Evolutionary conservation across 2,888 invertebrate genomes (phyloP), one percentile per base, ranked within the genome.

Genomic region (Adela reaumurella): DNA sequence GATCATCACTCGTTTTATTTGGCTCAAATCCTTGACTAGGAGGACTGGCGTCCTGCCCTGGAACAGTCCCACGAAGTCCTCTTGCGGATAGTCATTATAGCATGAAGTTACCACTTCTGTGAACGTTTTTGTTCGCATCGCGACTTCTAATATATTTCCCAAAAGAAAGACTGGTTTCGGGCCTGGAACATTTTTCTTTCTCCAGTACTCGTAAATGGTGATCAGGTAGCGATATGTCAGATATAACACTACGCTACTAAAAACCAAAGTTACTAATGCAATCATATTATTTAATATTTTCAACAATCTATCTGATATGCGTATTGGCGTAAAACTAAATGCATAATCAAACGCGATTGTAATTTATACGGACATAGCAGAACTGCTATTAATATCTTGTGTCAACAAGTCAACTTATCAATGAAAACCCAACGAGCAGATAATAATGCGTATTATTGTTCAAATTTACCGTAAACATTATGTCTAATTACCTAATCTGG

Each of bases 21-120:
- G 45, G 6, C 71, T 68, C 18, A 67, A 55, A 51, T 72, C 70
- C n/a, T 63, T 56, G n/a, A 72, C 51, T 2, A 70, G 43, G 11
- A 71, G 42, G 43, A 56, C 54, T 0, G 68, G 70, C 3, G 59
- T 59, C 0, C 62, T 63, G 59, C 66, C 61, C 50, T 64, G 62
- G 24, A 61, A 70, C 0, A 68, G 8, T 1, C 71, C 71, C 1
- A 71, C 61, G 1, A 68, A 56, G 56, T 67, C 68, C 51, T 68
- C 69, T 2, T 65, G 55, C 0, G 64, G 62, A 47, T 54, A 70
- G 2, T 53, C 49, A 0, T 61, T 45, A 47, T 70, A 70, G 1
- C 64, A 51, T 29, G 64, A 60, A 45, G 59, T 55, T 5, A 61
- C 52, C 1, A 65, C 51, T 1, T 53, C 28, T 1, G 57, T 59